Conservation (phyloP, 2,888 invertebrate genomes). For the Malacosoma neustria region DNA sequence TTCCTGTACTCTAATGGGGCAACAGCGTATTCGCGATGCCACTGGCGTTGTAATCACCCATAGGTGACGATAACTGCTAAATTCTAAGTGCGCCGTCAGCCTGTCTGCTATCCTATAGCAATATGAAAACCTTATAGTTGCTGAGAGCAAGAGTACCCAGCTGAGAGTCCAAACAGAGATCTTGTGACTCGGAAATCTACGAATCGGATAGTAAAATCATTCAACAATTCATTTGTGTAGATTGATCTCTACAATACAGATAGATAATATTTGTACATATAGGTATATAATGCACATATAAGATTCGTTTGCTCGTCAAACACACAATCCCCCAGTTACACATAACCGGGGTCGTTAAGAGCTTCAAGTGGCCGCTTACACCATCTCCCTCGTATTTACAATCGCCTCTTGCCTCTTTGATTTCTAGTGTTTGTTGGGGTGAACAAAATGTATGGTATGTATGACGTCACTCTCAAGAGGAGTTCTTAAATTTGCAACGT, state of each 20-base stretch:
- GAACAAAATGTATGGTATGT: background rate
- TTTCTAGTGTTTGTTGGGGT: background rate
- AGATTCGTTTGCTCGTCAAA: background rate
- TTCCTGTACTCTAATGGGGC: too few species aligned
- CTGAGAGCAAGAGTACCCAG: too few species aligned
- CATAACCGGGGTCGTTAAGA: slow-evolving; percentile 2
- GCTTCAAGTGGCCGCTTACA: slow-evolving; percentile 1
- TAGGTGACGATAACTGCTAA: too few species aligned
- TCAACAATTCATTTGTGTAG: too few species aligned
- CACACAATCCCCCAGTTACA: background rate
- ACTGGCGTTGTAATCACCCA: too few species aligned
- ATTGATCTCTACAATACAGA: background rate
- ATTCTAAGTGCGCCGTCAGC: too few species aligned
- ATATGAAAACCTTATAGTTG: too few species aligned
- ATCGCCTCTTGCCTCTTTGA: background rate
- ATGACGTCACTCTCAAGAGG: background rate
- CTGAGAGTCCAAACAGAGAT: too few species aligned
- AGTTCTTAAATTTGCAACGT: background rate
- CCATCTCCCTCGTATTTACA: background rate
- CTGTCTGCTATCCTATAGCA: too few species aligned
- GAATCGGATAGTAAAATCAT: too few species aligned
- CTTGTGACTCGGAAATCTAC: too few species aligned
- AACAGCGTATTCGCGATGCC: too few species aligned
- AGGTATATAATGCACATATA: background rate
- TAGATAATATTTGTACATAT: background rate